Base-by-base conservation (phyloP, 2,113 vertebrate genomes). In the Grantiella picta region DNA sequence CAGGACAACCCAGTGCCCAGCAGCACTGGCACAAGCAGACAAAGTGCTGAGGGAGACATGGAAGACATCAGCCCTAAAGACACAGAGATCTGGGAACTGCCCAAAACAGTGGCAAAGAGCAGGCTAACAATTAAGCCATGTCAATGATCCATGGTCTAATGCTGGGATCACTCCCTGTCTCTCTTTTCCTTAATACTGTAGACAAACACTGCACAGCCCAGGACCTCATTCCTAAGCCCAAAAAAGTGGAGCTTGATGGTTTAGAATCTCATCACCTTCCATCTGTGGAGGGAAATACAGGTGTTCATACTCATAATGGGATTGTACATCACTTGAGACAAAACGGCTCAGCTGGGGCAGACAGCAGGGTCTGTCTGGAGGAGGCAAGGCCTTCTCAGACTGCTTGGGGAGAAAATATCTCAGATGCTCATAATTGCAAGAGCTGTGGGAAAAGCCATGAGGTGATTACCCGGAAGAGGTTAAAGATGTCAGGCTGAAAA, bases 401-500 rank as follows among this genome's bases (percentile, higher is more conserved):
- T 63, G 23, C 27, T 3, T 60, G 42, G 15, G 28, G 49, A 79
- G 33, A 60, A 78, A 76, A 36, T 15, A 24, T 7, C 11, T 85
- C 70, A 68, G 16, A 63, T 65, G 31, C 4, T 57, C 27, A 9
- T 38, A 21, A 38, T 5, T 85, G 50, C 61, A 66, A 15, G 25
- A 53, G 20, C 6, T 63, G 44, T 80, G 35, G 27, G 42, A 77
- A 70, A 80, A 49, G 33, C 54, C 38, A 56, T 0, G 1, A 29
- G 15, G 11, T 24, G 56, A 66, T 96, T 96, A 97, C 96, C 96
- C 23, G 10, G 71, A 97, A 96, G 36, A 97, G 59, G 31, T 90
- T 94, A 42, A 97, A 97, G 92, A 83, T 45, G 49, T 96, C 95
- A n/a, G 92, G 85, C 68, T 94, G 94, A 70, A 86, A 82, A 33